Conservation (phyloP, 2,113 vertebrate genomes). For the Grantiella picta region DNA sequence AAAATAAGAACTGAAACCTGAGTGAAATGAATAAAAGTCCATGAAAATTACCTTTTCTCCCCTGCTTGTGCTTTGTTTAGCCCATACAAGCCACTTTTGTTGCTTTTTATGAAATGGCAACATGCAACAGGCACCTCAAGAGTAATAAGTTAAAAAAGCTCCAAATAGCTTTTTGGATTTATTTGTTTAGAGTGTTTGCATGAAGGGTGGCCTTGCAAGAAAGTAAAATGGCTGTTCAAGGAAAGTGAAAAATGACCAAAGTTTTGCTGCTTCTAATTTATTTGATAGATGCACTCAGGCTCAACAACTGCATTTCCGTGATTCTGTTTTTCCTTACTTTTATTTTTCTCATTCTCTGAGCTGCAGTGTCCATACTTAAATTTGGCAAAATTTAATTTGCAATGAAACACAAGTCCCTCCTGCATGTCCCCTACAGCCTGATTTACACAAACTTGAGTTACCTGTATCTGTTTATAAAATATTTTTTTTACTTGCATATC, state of each 20-base stretch:
- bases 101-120: background rate
- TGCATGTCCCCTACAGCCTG: background rate
- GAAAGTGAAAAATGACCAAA: constrained; percentile 2
- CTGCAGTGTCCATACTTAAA: background rate
- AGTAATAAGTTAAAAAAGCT: background rate
- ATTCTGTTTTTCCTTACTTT: background rate
- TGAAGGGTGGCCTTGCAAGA: background rate
- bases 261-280: background rate
- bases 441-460: background rate
- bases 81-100: background rate
- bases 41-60: background rate
- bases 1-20: background rate
- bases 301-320: background rate
- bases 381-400: background rate
- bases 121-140: background rate
- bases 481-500: background rate
- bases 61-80: background rate
- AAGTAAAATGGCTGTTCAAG: background rate
- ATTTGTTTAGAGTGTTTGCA: background rate
- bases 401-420: background rate
- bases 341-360: background rate
- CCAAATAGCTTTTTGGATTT: background rate
- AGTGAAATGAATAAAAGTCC: background rate
- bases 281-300: background rate
- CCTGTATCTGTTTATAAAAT: background rate